Base-by-base conservation (phyloP, 2,888 invertebrate genomes). In the Eurois occulta region DNA sequence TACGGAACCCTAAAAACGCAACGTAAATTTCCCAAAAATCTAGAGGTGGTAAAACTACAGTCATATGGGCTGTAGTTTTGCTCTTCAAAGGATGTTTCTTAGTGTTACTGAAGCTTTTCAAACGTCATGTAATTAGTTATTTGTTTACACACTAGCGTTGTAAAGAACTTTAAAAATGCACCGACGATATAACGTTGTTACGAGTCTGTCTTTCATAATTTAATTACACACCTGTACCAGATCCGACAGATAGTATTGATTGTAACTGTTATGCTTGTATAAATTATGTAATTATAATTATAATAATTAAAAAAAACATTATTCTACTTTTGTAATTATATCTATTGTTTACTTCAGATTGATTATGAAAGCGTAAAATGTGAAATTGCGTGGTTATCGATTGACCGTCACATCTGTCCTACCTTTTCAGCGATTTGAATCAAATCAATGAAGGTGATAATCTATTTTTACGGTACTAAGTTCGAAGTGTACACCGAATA, bases 161-260 rank as follows among this genome's bases (percentile, higher is more conserved):
- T 72, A 58, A 74, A 76, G 58, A 76, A 64, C 65, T 74, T 72
- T 43, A 75, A 77, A 84, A 84, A 84, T 75, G 55, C 43, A 35
- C 35, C 58, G 8, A 43, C 13, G 52, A 76, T 72, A 43, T 85
- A 85, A 86, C 64, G 18, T 28, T 62, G 85, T 85, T 78, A 74
- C 71, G 77, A 70, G 70, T 77, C 13, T n/a, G 11, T 80, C 69
- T 81, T 87, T 79, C 85, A 81, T 87, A 87, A 87, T 79, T 81
- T 84, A 87, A 87, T 84, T 81, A 76, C 75, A 72, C 43, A 72
- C 68, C n/a, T 75, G 77, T 79, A 76, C 66, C 74, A 84, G 81
- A 87, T 85, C 77, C 38, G 66, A 66, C 68, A 76, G 77, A 79
- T 79, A 79, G 72, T 73, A 75, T 85, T 80, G 69, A 75, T 87